Evolutionary conservation across 2,113 vertebrate genomes (phyloP), one percentile per base, ranked within the genome.

Genomic region (Microcebus ravelobensis): DNA sequence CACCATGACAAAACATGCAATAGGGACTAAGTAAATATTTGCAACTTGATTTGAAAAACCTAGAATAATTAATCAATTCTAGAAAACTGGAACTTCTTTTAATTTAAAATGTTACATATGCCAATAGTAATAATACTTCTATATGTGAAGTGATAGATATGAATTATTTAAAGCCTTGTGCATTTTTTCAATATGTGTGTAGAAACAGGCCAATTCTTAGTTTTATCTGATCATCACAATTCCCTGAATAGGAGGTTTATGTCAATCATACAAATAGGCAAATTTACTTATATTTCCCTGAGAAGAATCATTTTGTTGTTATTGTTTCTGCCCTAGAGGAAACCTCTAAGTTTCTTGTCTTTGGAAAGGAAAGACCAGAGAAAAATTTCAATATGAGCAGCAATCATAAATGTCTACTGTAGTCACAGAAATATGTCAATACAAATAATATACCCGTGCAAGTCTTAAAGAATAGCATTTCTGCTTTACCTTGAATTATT

Each of bases 391-490:
- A 1, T 73, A 55, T 77, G 7, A 68, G 13, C 12, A 61, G 21
- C 48, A 29, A 79, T 92, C 23, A 73, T 8, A 9, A 52, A 50
- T 17, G n/a, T 10, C 17, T 87, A 15, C 34, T 50, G 70, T 45
- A 88, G 31, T 84, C 23, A 83, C 31, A 91, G 25, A 90, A 94
- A 74, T 80, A 55, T 34, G 11, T 70, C 65, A 81, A 76, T 63
- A 76, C 9, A 81, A 76, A 95, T 84, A 73, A 93, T 36, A 55
- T n/a, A 5, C 2, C 7, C 48, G 8, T 29, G 8, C 8, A 80
- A 25, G 63, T 96, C 84, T 95, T n/a, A 96, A 61, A 68, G 25
- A 82, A 76, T 3, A 93, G 13, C n/a, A 17, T 74, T 67, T 87
- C 59, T 91, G 9, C 31, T 79, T 50, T 83, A 27, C 77, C 83